Evolutionary conservation across 2,888 invertebrate genomes (phyloP).

Genomic region (Phymatocera aterrima): DNA sequence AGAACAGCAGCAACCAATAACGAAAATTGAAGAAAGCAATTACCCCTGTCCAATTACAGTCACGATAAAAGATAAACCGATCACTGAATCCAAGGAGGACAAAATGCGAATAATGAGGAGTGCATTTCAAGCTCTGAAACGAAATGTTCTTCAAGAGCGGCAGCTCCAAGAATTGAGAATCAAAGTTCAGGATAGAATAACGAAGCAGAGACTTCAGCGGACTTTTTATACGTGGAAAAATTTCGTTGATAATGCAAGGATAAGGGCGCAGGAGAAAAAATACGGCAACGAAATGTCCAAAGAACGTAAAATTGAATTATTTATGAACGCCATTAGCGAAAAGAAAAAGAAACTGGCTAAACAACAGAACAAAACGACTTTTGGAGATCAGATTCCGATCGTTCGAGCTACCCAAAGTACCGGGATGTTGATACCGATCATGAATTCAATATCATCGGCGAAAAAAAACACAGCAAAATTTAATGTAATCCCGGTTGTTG

Average conservation of each 20-base stretch:
- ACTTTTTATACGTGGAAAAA: conserved; percentile 63
- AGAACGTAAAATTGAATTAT: conserved; percentile 66
- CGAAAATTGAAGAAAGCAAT: conserved; percentile 20
- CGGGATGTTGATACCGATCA: not conserved
- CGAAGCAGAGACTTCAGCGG: conserved; percentile 53
- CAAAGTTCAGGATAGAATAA: conserved; percentile 56
- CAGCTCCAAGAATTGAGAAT: conserved; percentile 58
- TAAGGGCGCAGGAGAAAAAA: conserved; percentile 46
- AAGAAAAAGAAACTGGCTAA: conserved; percentile 61
- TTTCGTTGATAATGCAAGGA: conserved; percentile 48
- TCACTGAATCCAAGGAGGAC: conserved; percentile 51
- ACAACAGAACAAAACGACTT: not conserved
- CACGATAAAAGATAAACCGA: conserved; percentile 65
- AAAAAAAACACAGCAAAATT: conserved; percentile 43
- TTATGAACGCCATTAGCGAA: conserved; percentile 65
- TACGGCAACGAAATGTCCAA: conserved; percentile 57
- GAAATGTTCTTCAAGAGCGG: conserved; percentile 56
- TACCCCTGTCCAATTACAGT: conserved; percentile 61
- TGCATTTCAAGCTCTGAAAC: conserved; percentile 56
- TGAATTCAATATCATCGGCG: not conserved
- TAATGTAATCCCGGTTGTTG: conserved; percentile 51
- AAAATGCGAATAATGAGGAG: conserved; percentile 53
- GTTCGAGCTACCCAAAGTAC: not conserved
- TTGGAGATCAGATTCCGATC: not conserved
- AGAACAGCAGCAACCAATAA: not conserved